These are phyloP conservation scores for Leucosticte australis DNA, from an alignment of 2,113 vertebrate species.

Conservation along the genomic window DNA sequence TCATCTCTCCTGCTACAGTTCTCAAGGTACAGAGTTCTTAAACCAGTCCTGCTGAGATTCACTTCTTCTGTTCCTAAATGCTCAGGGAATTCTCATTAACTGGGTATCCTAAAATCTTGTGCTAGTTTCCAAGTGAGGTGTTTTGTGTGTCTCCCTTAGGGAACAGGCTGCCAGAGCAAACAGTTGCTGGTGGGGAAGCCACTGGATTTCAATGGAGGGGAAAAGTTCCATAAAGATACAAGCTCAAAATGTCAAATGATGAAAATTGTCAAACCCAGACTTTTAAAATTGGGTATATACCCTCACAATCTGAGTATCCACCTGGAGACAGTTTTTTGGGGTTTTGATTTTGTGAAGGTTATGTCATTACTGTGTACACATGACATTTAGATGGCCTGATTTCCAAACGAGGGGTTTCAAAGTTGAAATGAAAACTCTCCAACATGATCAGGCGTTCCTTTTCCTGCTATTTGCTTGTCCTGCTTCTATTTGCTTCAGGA, in stretches of 20 bases:
- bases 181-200: background rate
- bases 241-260: background rate
- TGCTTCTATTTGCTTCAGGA: background rate
- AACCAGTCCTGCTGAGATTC: background rate
- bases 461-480: background rate
- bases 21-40: constrained; percentile 80
- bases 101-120: background rate
- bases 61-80: background rate
- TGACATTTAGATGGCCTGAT: background rate
- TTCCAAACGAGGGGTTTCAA: background rate
- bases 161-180: background rate
- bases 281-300: background rate
- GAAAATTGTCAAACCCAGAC: background rate
- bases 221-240: background rate
- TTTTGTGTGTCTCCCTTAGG: background rate
- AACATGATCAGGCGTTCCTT: background rate
- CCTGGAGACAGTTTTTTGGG: background rate
- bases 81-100: background rate
- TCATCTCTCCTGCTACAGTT: constrained; percentile 91
- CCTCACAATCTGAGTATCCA: background rate
- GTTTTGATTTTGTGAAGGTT: background rate
- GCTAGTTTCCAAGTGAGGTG: background rate
- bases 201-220: background rate
- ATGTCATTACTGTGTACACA: background rate
- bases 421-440: background rate